These are phyloP conservation scores for Zingel zingel DNA, from an alignment of 2,113 vertebrate genomes.

Conservation along the genomic window DNA sequence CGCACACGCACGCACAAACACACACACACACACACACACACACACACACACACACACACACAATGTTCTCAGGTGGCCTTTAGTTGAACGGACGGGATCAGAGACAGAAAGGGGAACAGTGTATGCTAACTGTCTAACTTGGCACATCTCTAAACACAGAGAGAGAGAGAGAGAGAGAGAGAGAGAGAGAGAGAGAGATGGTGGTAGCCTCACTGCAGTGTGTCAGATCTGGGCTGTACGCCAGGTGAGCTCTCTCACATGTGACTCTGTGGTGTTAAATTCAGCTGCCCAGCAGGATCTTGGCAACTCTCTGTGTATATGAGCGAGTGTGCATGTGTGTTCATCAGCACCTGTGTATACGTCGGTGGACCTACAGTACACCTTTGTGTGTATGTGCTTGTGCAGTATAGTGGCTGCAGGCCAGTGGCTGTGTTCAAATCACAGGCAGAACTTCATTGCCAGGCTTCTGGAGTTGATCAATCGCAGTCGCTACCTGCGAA, in stretches of 20 bases:
- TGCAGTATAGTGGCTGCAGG: constrained; percentile 34
- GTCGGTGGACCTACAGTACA: constrained; percentile 14
- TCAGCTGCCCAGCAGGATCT: constrained; percentile 69
- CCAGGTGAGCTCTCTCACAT: constrained; percentile 77
- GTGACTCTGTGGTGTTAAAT: constrained; percentile 76
- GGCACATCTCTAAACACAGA: constrained; percentile 46
- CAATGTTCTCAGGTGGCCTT: constrained; percentile 23
- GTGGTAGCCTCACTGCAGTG: constrained; percentile 57
- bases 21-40: constrained; percentile 7
- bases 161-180: constrained; percentile 1
- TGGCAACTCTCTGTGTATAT: constrained; percentile 44
- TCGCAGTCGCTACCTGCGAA: constrained; percentile 28
- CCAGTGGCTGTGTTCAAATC: constrained; percentile 46
- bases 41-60: constrained; percentile 8
- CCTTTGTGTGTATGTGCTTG: constrained; percentile 12
- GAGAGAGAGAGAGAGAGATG: constrained; percentile 28
- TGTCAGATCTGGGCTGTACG: constrained; percentile 71
- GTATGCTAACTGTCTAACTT: constrained; percentile 59
- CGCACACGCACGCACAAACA: constrained; percentile 13
- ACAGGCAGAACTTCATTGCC: constrained; percentile 43
- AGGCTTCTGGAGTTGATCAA: constrained; percentile 51
- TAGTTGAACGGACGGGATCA: constrained; percentile 48
- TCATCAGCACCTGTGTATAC: constrained; percentile 24
- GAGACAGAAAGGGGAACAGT: constrained; percentile 42
- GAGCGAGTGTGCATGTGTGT: constrained; percentile 19